phyloP scores from a whole-genome alignment of 2,888 invertebrate species.

The Neria commutata region DNA sequence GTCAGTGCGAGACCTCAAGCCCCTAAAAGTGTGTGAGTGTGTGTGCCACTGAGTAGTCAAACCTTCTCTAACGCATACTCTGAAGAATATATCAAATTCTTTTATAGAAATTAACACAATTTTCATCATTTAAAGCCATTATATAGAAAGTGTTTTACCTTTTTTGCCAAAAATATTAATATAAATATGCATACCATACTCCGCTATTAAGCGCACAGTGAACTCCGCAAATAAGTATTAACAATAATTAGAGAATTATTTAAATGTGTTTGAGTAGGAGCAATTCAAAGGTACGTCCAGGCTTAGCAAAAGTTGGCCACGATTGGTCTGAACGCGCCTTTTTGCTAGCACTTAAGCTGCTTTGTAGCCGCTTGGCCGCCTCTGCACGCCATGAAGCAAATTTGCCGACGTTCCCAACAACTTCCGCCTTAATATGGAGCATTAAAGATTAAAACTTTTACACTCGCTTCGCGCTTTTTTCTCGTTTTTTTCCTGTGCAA shows the following conservation, averaged over 20 bases:
- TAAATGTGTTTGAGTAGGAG: neutral
- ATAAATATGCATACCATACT: neutral
- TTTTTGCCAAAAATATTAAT: neutral
- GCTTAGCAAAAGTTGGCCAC: conserved; percentile 14
- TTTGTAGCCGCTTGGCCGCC: neutral
- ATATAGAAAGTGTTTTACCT: too few relatives aligned
- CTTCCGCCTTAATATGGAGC: conserved; percentile 9
- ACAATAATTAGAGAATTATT: neutral
- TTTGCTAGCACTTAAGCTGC: neutral
- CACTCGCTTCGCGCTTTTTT: neutral
- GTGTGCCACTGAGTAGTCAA: neutral
- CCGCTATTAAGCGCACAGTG: neutral
- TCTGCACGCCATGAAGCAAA: conserved; percentile 14
- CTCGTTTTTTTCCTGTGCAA: neutral
- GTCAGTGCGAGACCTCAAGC: too few relatives aligned
- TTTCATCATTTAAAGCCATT: too few relatives aligned
- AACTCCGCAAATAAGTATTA: neutral
- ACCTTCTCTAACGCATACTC: neutral
- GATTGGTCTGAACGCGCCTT: neutral
- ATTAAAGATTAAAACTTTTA: conserved; percentile 16
- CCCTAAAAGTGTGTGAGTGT: neutral
- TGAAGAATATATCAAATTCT: neutral
- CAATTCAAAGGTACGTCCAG: conserved; percentile 21
- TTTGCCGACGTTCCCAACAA: conserved; percentile 38
- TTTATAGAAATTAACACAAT: neutral